A percentile compares a stretch with the other conserved stretches of the same genome.
phyloP scores from a whole-genome alignment of 2,888 invertebrate species.

The Melanargia galathea region DNA sequence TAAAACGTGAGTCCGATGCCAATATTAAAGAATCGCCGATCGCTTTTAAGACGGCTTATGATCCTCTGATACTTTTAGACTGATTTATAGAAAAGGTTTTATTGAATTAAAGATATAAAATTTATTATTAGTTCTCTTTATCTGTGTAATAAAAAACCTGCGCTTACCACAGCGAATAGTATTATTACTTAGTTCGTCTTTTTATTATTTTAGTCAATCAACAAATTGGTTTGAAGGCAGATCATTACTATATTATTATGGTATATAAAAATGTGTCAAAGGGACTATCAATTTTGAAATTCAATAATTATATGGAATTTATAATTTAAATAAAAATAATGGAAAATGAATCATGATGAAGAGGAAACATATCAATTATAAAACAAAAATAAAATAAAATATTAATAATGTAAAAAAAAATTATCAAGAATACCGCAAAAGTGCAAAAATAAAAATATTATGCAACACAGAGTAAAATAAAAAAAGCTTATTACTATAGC shows the following conservation, averaged over 20 bases:
- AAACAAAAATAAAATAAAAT: background rate
- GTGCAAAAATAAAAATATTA: too few relatives aligned
- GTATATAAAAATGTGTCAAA: too few relatives aligned
- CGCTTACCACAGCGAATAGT: background rate
- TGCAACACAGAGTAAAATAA: background rate
- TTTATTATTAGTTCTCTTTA: slow-evolving; percentile 15
- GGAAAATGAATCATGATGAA: too few relatives aligned
- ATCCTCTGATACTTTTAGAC: slow-evolving; percentile 36
- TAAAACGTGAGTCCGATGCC: slow-evolving; percentile 45
- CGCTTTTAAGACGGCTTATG: slow-evolving; percentile 40
- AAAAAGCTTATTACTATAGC: slow-evolving; percentile 12
- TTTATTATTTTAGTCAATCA: slow-evolving; percentile 5
- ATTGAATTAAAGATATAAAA: slow-evolving; percentile 34
- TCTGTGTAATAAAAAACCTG: background rate
- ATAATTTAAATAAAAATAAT: too few relatives aligned
- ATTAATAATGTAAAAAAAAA: background rate
- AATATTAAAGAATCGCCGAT: slow-evolving; percentile 45
- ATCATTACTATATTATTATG: too few relatives aligned
- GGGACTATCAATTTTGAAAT: too few relatives aligned
- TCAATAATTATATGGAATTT: too few relatives aligned
- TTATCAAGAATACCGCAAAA: background rate
- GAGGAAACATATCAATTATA: too few relatives aligned
- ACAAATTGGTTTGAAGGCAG: background rate
- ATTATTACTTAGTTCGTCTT: too few relatives aligned
- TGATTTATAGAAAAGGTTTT: slow-evolving; percentile 32